Evolutionary conservation across 2,888 invertebrate species (phyloP), one percentile per base, ranked within the genome.

Genomic region (Teleogryllus oceanicus): DNA sequence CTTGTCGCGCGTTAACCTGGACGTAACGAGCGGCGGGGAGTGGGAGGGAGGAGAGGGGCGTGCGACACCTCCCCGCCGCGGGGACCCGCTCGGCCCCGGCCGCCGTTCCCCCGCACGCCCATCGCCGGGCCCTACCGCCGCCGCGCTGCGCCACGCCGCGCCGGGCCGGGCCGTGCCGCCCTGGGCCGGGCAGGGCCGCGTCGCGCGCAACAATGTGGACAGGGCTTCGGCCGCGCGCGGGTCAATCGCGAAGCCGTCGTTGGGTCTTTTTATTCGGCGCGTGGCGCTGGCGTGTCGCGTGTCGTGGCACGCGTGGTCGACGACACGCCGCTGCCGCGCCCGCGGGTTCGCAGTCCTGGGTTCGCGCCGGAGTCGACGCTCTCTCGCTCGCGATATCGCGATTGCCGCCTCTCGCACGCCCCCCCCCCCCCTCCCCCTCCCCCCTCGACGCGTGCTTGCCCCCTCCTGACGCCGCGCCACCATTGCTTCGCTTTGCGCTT

Each of bases 401-500:
- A 37, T 37, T 37, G 37, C 37, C 37, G 37, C 37, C 37, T 37
- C 37, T 37, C 37, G 37, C 37, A 37, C 37, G 37, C 37, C n/a
- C 62, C 4, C 62, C 62, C 5, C n/a, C 62, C 62, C 16, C 10
- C 13, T 11, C 13, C 16, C n/a, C n/a, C 62, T 5, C 11, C 4
- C 16, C 8, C 13, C n/a, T 62, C 62, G n/a, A n/a, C n/a, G 62
- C 62, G 13, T 62, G 62, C n/a, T n/a, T n/a, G 16, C 4, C 3
- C 62, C 62, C n/a, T 62, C 16, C 62, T n/a, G 62, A n/a, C 62
- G 16, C 62, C 16, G 62, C 62, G 62, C 62, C 62, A 62, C 62
- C 62, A 62, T 62, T 62, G 62, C 62, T 62, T 62, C n/a, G n/a
- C 62, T n/a, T 62, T n/a, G 13, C n/a, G 62, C 62, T 62, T 62